These are phyloP conservation scores for Trochalopteron elliotii DNA, from an alignment of 2,113 vertebrate species.

Conservation along the genomic window DNA sequence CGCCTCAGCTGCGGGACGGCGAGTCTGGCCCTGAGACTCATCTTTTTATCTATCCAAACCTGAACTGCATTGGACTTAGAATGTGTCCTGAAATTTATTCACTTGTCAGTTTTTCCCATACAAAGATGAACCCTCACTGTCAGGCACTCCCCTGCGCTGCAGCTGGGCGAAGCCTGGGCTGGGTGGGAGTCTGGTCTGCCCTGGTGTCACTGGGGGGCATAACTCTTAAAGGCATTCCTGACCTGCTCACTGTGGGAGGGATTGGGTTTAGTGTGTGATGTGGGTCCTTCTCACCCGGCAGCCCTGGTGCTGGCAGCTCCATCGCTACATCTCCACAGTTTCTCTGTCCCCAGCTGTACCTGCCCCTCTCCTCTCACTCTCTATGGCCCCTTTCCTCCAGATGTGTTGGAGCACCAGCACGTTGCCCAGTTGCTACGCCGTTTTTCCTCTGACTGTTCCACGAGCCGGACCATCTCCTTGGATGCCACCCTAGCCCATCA, in stretches of 20 bases:
- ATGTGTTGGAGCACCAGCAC: slow-evolving; percentile 89
- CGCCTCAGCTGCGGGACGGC: neutral
- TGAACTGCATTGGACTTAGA: neutral
- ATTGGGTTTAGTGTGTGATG: neutral
- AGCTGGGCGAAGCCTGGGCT: neutral
- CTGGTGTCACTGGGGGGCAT: rapidly evolving
- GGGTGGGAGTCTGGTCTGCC: neutral
- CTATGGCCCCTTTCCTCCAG: slow-evolving; percentile 81
- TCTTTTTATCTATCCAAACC: neutral
- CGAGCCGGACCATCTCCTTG: slow-evolving; percentile 84
- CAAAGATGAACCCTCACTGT: rapidly evolving
- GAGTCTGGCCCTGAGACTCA: neutral
- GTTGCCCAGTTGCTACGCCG: slow-evolving; percentile 92
- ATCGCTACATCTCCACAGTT: neutral
- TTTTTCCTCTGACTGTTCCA: slow-evolving; percentile 89
- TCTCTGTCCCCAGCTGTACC: neutral
- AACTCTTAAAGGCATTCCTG: neutral
- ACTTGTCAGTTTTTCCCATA: neutral
- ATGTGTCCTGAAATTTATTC: neutral
- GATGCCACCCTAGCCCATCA: slow-evolving; percentile 93
- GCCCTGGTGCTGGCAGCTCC: slow-evolving; percentile 25
- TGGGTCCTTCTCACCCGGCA: neutral
- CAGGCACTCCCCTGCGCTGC: neutral
- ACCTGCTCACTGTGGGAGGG: neutral
- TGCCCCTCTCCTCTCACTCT: slow-evolving; percentile 58